These are phyloP conservation scores for Carposina sasakii DNA, from an alignment of 1,140 invertebrate genomes.

Conservation along the genomic window DNA sequence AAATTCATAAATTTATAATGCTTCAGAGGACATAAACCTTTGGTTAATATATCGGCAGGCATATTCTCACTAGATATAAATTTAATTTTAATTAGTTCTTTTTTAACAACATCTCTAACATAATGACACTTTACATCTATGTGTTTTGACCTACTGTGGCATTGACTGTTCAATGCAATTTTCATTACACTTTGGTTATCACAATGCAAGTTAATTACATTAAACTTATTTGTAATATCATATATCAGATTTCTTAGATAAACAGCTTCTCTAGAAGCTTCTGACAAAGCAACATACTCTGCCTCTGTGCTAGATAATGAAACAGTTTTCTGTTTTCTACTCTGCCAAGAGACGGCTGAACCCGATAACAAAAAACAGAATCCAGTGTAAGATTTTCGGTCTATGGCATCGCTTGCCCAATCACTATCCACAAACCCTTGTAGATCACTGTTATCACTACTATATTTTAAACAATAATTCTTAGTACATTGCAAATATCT, in stretches of 20 bases:
- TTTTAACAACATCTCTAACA: not conserved
- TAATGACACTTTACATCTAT: not conserved
- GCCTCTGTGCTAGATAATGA: constrained; percentile 37
- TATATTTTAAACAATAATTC: not conserved
- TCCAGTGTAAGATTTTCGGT: constrained; percentile 37
- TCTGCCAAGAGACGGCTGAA: constrained; percentile 33
- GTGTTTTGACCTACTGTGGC: not conserved
- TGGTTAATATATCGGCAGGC: not conserved
- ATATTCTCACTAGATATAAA: not conserved
- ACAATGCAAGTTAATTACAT: not conserved
- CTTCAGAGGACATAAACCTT: not conserved
- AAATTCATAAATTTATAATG: not conserved
- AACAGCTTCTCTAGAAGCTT: constrained; percentile 28
- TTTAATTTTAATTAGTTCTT: not conserved
- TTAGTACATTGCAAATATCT: not conserved
- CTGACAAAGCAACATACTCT: constrained; percentile 34
- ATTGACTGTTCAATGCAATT: not conserved
- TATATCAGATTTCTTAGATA: constrained; percentile 21
- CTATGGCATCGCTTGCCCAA: constrained; percentile 29
- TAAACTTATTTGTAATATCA: constrained; percentile 5
- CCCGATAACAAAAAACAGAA: constrained; percentile 26
- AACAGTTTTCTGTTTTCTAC: constrained; percentile 35
- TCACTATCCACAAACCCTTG: constrained; percentile 27
- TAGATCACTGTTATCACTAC: not conserved
- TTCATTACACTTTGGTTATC: not conserved